Percentiles rank a stretch among this genome's conserved stretches.
Evolutionary conservation across 2,888 invertebrate genomes (phyloP).

Genomic region (Resseliella maxima): DNA sequence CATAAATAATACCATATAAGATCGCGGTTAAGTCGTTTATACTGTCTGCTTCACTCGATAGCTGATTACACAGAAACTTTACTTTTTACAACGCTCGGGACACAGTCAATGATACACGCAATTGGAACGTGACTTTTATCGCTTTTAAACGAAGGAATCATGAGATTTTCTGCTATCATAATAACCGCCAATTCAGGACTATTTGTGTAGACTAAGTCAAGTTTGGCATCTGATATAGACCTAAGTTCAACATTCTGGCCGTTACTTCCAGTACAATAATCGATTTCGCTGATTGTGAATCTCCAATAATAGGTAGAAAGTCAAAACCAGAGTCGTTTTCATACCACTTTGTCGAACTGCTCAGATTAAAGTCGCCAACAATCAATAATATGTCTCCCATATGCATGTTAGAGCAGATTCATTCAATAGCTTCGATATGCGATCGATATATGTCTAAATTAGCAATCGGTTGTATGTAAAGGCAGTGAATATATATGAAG

Average conservation of each 20-base stretch:
- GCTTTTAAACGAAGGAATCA: background rate
- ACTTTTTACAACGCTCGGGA: background rate
- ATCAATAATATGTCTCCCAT: too few relatives aligned
- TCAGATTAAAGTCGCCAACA: background rate
- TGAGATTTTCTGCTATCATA: background rate
- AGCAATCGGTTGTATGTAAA: background rate
- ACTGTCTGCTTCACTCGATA: background rate
- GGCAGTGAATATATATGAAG: background rate
- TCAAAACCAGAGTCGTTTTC: background rate
- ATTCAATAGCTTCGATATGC: background rate
- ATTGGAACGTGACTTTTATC: background rate
- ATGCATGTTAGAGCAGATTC: too few relatives aligned
- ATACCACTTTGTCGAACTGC: background rate
- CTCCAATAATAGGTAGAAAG: background rate
- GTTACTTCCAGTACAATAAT: background rate
- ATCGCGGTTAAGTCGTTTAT: background rate
- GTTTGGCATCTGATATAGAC: background rate
- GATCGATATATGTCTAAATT: background rate
- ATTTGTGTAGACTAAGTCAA: background rate
- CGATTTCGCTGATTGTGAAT: background rate
- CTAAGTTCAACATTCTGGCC: background rate
- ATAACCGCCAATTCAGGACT: background rate
- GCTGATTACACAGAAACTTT: too few relatives aligned
- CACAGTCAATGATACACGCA: background rate
- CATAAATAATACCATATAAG: background rate